Percentiles rank a stretch among this genome's conserved stretches.
phyloP scores from a whole-genome alignment of 2,113 vertebrate genomes.

The Gambusia affinis region DNA sequence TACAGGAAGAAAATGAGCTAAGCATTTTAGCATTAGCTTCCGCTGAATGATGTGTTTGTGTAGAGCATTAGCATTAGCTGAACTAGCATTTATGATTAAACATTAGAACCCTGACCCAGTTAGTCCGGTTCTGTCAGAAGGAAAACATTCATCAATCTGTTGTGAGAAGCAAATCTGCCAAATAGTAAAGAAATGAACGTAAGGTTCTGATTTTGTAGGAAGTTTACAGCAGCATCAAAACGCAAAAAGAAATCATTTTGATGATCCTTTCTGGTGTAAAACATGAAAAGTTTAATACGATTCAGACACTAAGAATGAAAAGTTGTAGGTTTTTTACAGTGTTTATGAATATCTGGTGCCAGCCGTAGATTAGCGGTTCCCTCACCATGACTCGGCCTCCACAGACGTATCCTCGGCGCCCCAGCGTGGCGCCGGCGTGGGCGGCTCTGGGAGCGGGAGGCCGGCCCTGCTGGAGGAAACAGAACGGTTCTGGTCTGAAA shows the following conservation, averaged over 20 bases:
- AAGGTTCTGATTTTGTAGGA: background rate
- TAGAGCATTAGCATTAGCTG: too few relatives aligned
- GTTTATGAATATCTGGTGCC: too few relatives aligned
- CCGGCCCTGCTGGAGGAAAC: conserved; percentile 73
- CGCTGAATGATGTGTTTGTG: too few relatives aligned
- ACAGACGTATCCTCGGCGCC: conserved; percentile 89
- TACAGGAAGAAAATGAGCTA: too few relatives aligned
- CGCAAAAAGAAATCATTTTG: background rate
- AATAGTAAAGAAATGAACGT: background rate
- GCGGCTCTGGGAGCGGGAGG: conserved; percentile 91
- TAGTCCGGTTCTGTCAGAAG: too few relatives aligned
- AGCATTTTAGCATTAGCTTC: too few relatives aligned
- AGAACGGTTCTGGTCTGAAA: background rate
- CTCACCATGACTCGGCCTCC: conserved; percentile 93
- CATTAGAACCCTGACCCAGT: too few relatives aligned
- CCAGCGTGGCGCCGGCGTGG: conserved; percentile 86
- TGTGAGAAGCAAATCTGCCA: too few relatives aligned
- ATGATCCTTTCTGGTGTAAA: background rate
- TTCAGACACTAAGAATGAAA: too few relatives aligned
- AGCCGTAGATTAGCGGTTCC: background rate
- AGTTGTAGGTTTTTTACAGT: background rate
- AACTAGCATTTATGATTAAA: too few relatives aligned
- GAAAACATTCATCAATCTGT: too few relatives aligned
- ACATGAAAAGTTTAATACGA: background rate
- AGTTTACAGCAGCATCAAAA: background rate